These are phyloP conservation scores for Sylvilagus floridanus DNA, from an alignment of 2,797 vertebrate species.

Conservation along the genomic window DNA sequence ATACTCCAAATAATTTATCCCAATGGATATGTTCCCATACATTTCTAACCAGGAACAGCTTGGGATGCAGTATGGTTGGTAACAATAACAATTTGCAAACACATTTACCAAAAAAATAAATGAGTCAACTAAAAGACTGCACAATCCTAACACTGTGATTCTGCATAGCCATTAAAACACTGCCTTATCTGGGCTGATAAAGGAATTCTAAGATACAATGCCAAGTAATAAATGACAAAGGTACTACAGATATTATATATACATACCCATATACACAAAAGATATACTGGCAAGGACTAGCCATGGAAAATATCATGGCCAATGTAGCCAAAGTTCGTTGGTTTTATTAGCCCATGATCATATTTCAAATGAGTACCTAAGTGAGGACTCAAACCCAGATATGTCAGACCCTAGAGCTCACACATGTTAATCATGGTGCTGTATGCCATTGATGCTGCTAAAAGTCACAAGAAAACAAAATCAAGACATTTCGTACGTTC, in stretches of 20 bases:
- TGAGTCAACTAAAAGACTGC: not conserved
- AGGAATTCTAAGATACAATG: not conserved
- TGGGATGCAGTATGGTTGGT: not conserved
- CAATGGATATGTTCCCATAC: not conserved
- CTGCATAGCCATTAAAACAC: not conserved
- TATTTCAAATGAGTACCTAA: not conserved
- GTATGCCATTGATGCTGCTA: not conserved
- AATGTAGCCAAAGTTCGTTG: not conserved
- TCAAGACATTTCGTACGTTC: not conserved
- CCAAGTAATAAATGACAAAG: slow-evolving; percentile 38
- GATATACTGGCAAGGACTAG: slow-evolving; percentile 38
- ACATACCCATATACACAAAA: not conserved
- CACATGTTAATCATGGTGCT: not conserved
- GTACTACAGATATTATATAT: not conserved
- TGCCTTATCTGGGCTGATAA: not conserved
- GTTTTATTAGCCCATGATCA: not conserved
- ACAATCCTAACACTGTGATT: not conserved
- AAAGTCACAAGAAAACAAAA: slow-evolving; percentile 22
- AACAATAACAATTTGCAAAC: not conserved
- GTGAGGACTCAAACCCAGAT: not conserved
- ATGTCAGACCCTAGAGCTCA: not conserved
- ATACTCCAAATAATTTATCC: not conserved
- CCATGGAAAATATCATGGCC: not conserved
- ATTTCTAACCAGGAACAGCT: not conserved
- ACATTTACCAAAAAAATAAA: not conserved